phyloP scores from a whole-genome alignment of 2,797 vertebrate genomes.

The Acanthurus leucopareius region DNA sequence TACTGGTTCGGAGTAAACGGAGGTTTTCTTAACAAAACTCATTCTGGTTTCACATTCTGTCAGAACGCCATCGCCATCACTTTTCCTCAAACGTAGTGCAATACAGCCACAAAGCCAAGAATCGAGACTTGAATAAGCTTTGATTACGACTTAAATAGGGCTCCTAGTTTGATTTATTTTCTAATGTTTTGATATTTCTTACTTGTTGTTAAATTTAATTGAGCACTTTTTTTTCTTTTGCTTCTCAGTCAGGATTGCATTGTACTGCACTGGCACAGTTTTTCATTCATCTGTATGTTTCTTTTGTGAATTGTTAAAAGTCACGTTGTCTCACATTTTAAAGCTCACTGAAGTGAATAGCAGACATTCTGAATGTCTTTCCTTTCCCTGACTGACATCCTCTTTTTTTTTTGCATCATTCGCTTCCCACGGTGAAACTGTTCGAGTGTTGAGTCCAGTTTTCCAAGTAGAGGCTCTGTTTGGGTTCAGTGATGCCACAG shows the following conservation, averaged over 20 bases:
- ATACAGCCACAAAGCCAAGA: conserved; percentile 65
- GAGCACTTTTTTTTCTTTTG: conserved; percentile 53
- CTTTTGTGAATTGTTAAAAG: conserved; percentile 30
- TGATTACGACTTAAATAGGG: conserved; percentile 27
- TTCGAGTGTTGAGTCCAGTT: conserved; percentile 13
- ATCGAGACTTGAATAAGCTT: conserved; percentile 60
- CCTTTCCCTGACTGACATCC: background rate
- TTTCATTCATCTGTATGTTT: conserved; percentile 20
- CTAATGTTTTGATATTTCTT: conserved; percentile 19
- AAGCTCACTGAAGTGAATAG: conserved; percentile 10
- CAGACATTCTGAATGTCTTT: conserved; percentile 23
- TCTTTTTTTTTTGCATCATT: background rate
- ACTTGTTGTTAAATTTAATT: conserved; percentile 25
- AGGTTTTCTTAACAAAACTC: background rate
- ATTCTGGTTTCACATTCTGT: conserved; percentile 52
- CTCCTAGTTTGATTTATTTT: conserved; percentile 32
- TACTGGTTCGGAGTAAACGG: conserved; percentile 9
- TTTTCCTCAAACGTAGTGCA: conserved; percentile 59
- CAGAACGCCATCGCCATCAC: conserved; percentile 5
- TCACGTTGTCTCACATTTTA: conserved; percentile 19
- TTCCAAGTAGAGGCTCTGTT: conserved; percentile 20
- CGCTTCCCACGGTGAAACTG: background rate
- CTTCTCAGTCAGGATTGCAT: conserved; percentile 20
- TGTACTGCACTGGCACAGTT: conserved; percentile 14
- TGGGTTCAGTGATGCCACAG: conserved; percentile 5